Conservation (phyloP, 2,888 invertebrate genomes). For the Oeneis ivallda region DNA sequence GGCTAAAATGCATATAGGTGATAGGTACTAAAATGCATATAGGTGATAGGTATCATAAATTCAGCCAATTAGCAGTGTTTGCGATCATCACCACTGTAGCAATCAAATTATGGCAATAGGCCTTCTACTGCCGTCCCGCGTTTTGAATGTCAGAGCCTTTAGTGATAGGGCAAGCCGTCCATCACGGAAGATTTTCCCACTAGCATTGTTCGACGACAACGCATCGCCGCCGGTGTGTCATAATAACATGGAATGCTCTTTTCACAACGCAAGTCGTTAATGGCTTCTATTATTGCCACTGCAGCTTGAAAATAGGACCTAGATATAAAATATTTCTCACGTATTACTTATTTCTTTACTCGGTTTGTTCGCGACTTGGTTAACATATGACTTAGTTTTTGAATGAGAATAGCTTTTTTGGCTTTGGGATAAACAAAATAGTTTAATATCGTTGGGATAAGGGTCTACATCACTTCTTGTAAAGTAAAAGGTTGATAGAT, state of each 20-base stretch:
- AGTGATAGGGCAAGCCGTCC: constrained; percentile 40
- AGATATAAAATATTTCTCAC: neutral
- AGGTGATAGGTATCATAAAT: no score
- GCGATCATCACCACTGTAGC: no score
- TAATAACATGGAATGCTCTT: constrained; percentile 29
- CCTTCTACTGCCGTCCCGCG: neutral
- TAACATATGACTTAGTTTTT: no score
- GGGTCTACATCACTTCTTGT: no score
- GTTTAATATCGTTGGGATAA: no score
- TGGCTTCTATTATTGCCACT: neutral
- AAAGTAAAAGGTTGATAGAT: no score
- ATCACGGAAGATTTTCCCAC: constrained; percentile 37
- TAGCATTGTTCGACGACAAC: constrained; percentile 33
- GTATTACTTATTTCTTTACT: neutral
- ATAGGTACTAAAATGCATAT: no score
- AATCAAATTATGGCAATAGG: no score
- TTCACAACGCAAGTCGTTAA: constrained; percentile 19
- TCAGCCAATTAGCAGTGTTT: no score
- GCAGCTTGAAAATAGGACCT: neutral
- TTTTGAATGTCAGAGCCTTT: constrained; percentile 3
- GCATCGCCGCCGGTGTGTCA: constrained; percentile 8
- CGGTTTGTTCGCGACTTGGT: neutral
- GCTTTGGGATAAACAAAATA: no score
- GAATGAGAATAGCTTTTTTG: no score
- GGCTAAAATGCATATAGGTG: no score